phyloP scores from a whole-genome alignment of 2,888 invertebrate genomes.

The Trachelus tabidus region DNA sequence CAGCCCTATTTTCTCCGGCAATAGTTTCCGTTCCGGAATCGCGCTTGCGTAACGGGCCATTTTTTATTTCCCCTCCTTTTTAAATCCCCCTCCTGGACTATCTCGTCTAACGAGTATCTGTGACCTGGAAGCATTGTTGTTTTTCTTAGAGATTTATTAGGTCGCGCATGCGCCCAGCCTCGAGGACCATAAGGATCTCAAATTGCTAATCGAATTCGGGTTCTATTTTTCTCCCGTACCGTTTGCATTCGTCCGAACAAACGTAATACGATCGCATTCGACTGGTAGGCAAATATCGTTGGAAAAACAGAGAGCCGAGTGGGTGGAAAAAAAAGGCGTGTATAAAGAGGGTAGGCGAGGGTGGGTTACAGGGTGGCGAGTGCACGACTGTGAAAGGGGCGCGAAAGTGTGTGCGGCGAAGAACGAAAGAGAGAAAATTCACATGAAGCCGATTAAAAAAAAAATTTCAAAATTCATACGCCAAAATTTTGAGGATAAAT shows the following conservation, averaged over 20 bases:
- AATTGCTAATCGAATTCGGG: neutral
- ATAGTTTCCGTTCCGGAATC: neutral
- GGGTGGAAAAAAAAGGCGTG: neutral
- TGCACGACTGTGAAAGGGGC: neutral
- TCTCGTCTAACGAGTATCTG: neutral
- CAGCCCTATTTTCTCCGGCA: neutral
- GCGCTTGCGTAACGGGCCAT: conserved; percentile 3
- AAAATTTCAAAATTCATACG: neutral
- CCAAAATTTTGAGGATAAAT: neutral
- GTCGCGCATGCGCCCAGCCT: neutral
- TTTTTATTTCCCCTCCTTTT: neutral
- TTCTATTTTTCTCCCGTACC: neutral
- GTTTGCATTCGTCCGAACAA: neutral
- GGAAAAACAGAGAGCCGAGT: neutral
- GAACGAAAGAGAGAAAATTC: neutral
- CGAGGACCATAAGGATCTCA: neutral
- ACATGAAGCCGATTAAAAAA: neutral
- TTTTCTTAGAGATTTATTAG: neutral
- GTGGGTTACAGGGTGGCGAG: neutral
- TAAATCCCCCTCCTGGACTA: neutral
- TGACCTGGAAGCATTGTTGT: neutral
- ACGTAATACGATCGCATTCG: neutral
- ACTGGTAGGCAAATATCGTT: neutral
- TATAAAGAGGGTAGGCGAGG: neutral
- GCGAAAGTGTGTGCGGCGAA: neutral